Conservation (phyloP, 2,797 vertebrate species). For the Channallabes apus region DNA sequence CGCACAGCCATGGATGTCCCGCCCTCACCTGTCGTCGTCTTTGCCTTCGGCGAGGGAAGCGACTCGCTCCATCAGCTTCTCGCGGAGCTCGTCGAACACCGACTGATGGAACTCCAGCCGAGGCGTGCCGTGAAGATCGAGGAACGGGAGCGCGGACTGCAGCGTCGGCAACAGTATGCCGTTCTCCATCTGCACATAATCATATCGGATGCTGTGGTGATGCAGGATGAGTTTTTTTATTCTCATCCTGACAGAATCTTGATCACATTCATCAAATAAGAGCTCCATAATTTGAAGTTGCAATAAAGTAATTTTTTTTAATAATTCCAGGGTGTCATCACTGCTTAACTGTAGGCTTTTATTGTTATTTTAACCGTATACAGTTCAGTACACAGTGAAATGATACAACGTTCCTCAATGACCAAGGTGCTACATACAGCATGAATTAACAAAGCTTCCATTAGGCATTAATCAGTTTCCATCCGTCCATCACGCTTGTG, state of each 20-base stretch:
- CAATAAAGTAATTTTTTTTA: no score
- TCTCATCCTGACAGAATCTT: not conserved
- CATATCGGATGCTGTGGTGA: not conserved
- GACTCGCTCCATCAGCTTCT: slow-evolving; percentile 94
- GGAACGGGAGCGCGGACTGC: slow-evolving; percentile 93
- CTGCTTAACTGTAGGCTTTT: no score
- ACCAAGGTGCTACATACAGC: no score
- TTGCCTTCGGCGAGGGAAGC: slow-evolving; percentile 92
- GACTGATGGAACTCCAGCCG: slow-evolving; percentile 98
- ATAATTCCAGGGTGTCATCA: no score
- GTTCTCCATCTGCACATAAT: slow-evolving; percentile 83
- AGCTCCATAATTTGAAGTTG: no score
- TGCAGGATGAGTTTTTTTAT: not conserved
- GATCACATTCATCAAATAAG: not conserved
- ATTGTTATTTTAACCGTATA: no score
- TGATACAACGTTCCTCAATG: no score
- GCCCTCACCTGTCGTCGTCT: slow-evolving; percentile 83
- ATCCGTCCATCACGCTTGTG: not conserved
- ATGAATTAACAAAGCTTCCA: no score
- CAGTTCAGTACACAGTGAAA: no score
- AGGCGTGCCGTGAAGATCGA: slow-evolving; percentile 95
- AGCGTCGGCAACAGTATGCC: slow-evolving; percentile 94
- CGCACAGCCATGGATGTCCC: not conserved
- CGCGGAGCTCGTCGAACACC: slow-evolving; percentile 93
- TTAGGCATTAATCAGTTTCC: not conserved